Percentiles rank a stretch among this genome's conserved stretches.
These are phyloP conservation scores for Oceanodroma tethys DNA, from an alignment of 2,113 vertebrate genomes.

Conservation along the genomic window DNA sequence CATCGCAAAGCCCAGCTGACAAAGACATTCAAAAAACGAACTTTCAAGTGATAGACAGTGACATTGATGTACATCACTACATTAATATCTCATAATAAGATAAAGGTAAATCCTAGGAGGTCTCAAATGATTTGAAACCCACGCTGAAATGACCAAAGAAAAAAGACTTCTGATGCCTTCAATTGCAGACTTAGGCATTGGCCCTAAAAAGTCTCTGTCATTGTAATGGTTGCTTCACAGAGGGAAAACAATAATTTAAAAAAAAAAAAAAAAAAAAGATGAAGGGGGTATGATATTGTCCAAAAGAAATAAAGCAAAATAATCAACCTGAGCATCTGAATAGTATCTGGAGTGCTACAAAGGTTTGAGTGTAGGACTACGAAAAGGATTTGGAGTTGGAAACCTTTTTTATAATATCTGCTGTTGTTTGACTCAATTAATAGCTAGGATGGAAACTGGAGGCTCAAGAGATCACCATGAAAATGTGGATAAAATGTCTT, in stretches of 20 bases:
- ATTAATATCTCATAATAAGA: slow-evolving; percentile 24
- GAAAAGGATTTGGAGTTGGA: not conserved
- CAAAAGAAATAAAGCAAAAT: not conserved
- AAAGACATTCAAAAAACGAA: slow-evolving; percentile 34
- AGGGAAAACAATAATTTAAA: not conserved
- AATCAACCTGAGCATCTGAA: not conserved
- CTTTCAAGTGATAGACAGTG: slow-evolving; percentile 39
- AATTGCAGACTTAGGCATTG: not conserved
- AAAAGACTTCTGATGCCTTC: not conserved
- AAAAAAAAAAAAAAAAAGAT: too few species aligned
- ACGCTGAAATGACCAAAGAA: not conserved
- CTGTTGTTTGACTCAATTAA: slow-evolving; percentile 62
- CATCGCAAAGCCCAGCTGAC: slow-evolving; percentile 55
- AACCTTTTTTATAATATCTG: not conserved
- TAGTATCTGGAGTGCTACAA: not conserved
- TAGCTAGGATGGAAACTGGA: slow-evolving; percentile 33
- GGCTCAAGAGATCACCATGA: slow-evolving; percentile 30
- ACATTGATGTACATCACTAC: not conserved
- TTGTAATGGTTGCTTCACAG: not conserved
- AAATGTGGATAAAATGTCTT: slow-evolving; percentile 62
- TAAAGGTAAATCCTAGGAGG: slow-evolving; percentile 24
- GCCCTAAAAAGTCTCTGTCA: not conserved
- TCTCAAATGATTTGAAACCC: not conserved
- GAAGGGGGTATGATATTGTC: not conserved
- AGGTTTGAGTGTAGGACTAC: not conserved